Base-by-base conservation (phyloP, 2,888 invertebrate species). In the Hydrotaea diabolus region DNA sequence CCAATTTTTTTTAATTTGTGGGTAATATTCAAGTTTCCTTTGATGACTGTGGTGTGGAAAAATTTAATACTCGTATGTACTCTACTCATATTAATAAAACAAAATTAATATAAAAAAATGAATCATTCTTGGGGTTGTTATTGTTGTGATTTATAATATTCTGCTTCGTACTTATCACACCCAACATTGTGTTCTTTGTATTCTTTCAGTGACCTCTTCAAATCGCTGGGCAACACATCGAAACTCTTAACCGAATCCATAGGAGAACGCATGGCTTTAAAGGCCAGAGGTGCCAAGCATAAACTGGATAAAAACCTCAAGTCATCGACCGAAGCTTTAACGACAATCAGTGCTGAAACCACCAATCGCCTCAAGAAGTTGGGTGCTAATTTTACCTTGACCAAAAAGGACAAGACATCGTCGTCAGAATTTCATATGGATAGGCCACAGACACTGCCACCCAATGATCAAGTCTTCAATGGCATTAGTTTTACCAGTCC, bases 401-500 rank as follows among this genome's bases (percentile, higher is more conserved):
- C 86, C 36, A 88, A 88, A 74, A 86, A 85, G 8, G 83, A 83
- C 11, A 85, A 80, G 21, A 81, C 79, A 76, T 26, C 81, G 11
- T 55, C 84, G 21, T 43, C 86, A 2, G 87, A 88, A 79, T 88
- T 86, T 75, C 89, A 90, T 81, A 80, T 87, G 17, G 91, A 92
- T n/a, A 89, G 91, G 11, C 91, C 91, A 2, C 90, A 92, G 86
- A 92, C 92, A 5, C 87, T 92, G 82, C 91, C 90, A n/a, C 88
- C 91, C 43, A 90, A 89, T 71, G 91, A 92, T 83, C 90, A 91
- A 66, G 91, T 92, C 4, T 92, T 92, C n/a, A 89, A 90, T 76
- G 87, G 90, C 9, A 92, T 93, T 46, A 89, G 90, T 31, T 92
- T 93, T 77, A 90, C 89, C 73, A 93, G 92, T 86, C 93, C 92